A percentile compares a stretch with the other conserved stretches of the same genome.
Evolutionary conservation across 1,140 invertebrate species (phyloP).

Genomic region (Himalopsyche phryganea): DNA sequence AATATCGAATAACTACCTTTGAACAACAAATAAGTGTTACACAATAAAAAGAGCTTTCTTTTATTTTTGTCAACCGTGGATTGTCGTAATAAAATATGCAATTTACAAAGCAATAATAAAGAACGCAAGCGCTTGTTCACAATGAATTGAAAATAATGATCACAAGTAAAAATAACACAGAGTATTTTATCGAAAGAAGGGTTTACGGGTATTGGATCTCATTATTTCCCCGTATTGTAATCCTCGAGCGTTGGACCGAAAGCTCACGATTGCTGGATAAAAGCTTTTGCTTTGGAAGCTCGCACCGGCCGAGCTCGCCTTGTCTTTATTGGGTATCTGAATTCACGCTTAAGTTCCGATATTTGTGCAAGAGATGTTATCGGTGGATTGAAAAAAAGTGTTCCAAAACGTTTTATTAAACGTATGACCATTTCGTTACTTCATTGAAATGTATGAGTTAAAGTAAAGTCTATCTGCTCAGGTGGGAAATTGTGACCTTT

Average conservation of each 20-base stretch:
- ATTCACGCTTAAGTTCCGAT: constrained; percentile 30
- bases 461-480: background rate
- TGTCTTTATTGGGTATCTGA: constrained; percentile 33
- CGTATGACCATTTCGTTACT: constrained; percentile 8
- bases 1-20: no score
- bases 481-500: background rate
- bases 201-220: constrained; percentile 6
- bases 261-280: background rate
- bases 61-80: no score
- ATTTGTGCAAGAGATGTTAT: constrained; percentile 31
- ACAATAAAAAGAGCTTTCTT: no score
- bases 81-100: no score
- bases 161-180: background rate
- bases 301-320: constrained; percentile 6
- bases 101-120: no score
- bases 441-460: constrained; percentile 15
- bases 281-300: background rate
- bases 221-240: constrained; percentile 21
- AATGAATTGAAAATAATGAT: background rate
- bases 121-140: no score
- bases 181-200: background rate
- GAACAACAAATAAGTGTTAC: no score
- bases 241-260: constrained; percentile 12
- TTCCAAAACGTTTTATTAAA: constrained; percentile 17
- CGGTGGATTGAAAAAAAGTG: constrained; percentile 17